Evolutionary conservation across 2,888 invertebrate genomes (phyloP).

Genomic region (Andrena haemorrhoa): DNA sequence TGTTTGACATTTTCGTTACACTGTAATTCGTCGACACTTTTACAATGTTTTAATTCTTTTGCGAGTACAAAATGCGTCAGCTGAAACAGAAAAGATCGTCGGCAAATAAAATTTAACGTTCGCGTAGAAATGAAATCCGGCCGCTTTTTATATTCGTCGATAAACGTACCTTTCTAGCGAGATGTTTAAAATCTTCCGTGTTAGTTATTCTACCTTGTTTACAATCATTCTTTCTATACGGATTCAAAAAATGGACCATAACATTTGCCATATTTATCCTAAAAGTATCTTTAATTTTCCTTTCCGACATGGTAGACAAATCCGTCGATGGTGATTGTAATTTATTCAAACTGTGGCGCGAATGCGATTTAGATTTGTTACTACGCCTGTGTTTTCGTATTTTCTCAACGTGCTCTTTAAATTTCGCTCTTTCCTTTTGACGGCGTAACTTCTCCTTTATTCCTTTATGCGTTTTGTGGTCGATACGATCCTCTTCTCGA

Average conservation of each 20-base stretch:
- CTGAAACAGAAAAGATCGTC: slow-evolving; percentile 86
- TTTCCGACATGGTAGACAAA: slow-evolving; percentile 86
- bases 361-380: slow-evolving; percentile 81
- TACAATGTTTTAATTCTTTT: slow-evolving; percentile 97
- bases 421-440: slow-evolving; percentile 87
- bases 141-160: background rate
- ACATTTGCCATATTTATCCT: slow-evolving; percentile 92
- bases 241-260: slow-evolving; percentile 94
- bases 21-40: slow-evolving; percentile 93
- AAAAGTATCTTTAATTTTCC: slow-evolving; percentile 94
- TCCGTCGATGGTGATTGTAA: slow-evolving; percentile 85
- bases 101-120: background rate
- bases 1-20: slow-evolving; percentile 96
- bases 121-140: background rate
- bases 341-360: slow-evolving; percentile 78
- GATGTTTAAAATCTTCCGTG: slow-evolving; percentile 97
- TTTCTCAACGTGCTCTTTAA: slow-evolving; percentile 85
- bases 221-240: slow-evolving; percentile 94
- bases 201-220: slow-evolving; percentile 93
- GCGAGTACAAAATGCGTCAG: slow-evolving; percentile 97
- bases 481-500: slow-evolving; percentile 91
- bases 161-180: slow-evolving; percentile 93
- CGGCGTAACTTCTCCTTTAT: slow-evolving; percentile 92
- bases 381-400: slow-evolving; percentile 84
- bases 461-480: slow-evolving; percentile 91